phyloP scores from a whole-genome alignment of 2,797 vertebrate species.

The Enteromius treurensis region DNA sequence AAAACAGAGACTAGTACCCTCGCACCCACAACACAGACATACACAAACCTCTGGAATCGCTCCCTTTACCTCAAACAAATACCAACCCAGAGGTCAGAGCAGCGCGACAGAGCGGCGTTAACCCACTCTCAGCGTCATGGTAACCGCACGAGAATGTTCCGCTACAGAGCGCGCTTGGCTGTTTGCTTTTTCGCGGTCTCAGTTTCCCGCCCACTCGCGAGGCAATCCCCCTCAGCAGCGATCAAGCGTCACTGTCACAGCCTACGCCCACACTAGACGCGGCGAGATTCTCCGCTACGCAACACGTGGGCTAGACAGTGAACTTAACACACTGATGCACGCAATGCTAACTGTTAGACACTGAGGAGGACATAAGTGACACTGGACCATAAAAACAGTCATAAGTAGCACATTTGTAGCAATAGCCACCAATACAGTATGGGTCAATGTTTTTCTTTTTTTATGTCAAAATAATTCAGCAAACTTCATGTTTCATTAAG shows the following conservation, averaged over 20 bases:
- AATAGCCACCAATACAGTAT: not conserved
- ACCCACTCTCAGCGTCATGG: slow-evolving; percentile 60
- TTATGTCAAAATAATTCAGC: not conserved
- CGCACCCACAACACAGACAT: slow-evolving; percentile 42
- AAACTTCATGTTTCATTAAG: not conserved
- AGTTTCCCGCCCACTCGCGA: slow-evolving; percentile 50
- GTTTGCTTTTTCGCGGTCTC: slow-evolving; percentile 25
- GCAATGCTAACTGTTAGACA: not conserved
- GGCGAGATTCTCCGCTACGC: slow-evolving; percentile 19
- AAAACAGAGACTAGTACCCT: not conserved
- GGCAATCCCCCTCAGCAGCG: slow-evolving; percentile 59
- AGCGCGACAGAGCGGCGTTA: slow-evolving; percentile 11
- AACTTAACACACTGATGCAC: slow-evolving; percentile 16
- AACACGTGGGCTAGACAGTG: slow-evolving; percentile 31
- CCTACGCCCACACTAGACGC: slow-evolving; percentile 40
- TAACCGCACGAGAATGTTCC: slow-evolving; percentile 54
- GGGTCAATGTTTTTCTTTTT: not conserved
- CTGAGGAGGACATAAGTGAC: not conserved
- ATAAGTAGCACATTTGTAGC: not conserved
- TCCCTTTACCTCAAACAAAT: slow-evolving; percentile 48
- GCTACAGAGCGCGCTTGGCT: slow-evolving; percentile 15
- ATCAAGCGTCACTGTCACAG: slow-evolving; percentile 39
- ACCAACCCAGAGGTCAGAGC: slow-evolving; percentile 47
- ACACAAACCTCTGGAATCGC: slow-evolving; percentile 51
- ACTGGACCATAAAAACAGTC: not conserved